Conservation (phyloP, 2,888 invertebrate genomes). For the Mythimna impura region DNA sequence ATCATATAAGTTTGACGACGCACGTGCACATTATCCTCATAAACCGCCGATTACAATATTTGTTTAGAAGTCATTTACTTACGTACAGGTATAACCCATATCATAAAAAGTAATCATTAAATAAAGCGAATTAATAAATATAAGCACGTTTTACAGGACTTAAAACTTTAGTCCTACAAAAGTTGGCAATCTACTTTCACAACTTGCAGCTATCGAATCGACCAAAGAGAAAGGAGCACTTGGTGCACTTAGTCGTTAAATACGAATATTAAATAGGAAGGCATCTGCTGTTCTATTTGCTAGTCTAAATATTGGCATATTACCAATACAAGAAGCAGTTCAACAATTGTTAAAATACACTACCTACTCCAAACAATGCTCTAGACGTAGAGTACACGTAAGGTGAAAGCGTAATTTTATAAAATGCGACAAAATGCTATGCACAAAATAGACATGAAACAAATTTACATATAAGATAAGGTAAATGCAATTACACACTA, state of each 20-base stretch:
- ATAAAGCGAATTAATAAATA: not conserved
- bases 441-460: conserved; percentile 34
- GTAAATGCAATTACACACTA: conserved; percentile 53
- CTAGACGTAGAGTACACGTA: not conserved
- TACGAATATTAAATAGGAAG: conserved; percentile 9
- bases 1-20: not conserved
- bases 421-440: conserved; percentile 22
- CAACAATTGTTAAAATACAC: not conserved
- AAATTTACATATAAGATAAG: conserved; percentile 39
- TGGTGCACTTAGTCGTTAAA: conserved; percentile 2
- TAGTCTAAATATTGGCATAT: conserved; percentile 32
- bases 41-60: conserved; percentile 23
- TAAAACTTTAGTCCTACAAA: not conserved
- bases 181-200: conserved; percentile 11
- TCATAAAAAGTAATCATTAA: not conserved
- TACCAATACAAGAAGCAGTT: conserved; percentile 25
- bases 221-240: conserved; percentile 8
- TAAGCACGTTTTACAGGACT: not conserved
- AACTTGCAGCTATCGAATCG: not conserved
- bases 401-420: conserved; percentile 10
- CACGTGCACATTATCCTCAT: conserved; percentile 31
- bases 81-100: conserved; percentile 1
- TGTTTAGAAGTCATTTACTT: conserved; percentile 5
- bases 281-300: not conserved
- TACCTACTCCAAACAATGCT: conserved; percentile 14